These are phyloP conservation scores for Nesidiocoris tenuis DNA, from an alignment of 2,888 invertebrate species.

Conservation along the genomic window DNA sequence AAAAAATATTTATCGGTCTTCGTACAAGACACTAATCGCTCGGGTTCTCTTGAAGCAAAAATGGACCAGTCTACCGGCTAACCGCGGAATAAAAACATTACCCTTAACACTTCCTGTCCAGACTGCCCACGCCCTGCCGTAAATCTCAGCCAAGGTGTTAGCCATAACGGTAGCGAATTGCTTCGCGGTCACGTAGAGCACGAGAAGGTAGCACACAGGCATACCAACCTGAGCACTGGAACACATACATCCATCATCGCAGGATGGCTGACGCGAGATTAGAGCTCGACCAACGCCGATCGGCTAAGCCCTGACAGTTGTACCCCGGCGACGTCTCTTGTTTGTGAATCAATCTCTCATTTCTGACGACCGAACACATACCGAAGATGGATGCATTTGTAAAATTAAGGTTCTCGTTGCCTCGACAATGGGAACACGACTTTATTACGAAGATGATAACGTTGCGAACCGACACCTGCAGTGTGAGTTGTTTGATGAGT, in stretches of 20 bases:
- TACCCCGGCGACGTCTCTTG: neutral
- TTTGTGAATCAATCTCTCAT: neutral
- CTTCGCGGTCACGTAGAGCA: neutral
- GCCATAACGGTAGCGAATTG: neutral
- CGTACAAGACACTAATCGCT: no score
- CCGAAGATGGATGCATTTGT: no score
- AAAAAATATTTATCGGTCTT: no score
- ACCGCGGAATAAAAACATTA: neutral
- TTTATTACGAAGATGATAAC: no score
- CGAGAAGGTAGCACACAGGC: neutral
- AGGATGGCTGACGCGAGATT: neutral
- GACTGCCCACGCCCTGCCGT: neutral
- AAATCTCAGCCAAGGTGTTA: neutral
- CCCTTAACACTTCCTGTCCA: neutral
- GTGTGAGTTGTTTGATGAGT: no score
- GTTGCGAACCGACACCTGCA: no score
- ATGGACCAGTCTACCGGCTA: no score
- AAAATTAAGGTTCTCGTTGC: no score
- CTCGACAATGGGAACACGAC: no score
- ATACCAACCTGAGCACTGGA: neutral
- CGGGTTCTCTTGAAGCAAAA: no score
- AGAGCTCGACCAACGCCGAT: neutral
- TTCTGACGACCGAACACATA: neutral
- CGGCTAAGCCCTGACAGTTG: neutral
- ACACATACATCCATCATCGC: neutral